Conservation (phyloP, 2,888 invertebrate species). For the Pandemis corylana region DNA sequence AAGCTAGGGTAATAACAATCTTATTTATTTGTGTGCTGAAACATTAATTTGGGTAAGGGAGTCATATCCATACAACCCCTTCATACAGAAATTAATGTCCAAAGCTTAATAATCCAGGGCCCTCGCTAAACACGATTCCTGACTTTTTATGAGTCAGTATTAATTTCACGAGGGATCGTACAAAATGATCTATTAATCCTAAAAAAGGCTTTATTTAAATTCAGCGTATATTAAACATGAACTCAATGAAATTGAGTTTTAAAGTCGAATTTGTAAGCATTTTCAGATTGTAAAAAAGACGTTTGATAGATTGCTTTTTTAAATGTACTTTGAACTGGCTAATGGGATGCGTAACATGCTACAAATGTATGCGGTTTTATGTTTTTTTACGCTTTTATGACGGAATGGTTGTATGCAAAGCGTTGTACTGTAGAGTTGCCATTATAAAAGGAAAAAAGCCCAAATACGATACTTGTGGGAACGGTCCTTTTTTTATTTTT, state of each 20-base stretch:
- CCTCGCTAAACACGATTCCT: constrained; percentile 18
- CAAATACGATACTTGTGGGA: too few relatives aligned
- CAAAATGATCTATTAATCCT: neutral
- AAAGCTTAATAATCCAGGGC: neutral
- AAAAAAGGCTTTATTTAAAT: neutral
- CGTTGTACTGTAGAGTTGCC: too few relatives aligned
- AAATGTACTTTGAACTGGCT: neutral
- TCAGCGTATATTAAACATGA: neutral
- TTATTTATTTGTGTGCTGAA: neutral
- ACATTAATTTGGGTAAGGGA: neutral
- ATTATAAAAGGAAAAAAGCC: too few relatives aligned
- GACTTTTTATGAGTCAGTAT: constrained; percentile 34
- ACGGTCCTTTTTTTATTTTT: too few relatives aligned
- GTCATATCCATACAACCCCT: neutral
- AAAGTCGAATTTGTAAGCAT: neutral
- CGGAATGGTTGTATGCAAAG: too few relatives aligned
- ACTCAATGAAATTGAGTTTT: neutral
- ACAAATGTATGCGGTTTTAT: neutral
- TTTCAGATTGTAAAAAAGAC: neutral
- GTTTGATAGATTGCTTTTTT: neutral
- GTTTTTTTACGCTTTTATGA: neutral
- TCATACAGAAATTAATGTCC: neutral
- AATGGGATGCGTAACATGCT: neutral
- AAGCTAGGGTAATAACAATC: too few relatives aligned
- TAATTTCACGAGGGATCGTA: constrained; percentile 18